These are phyloP conservation scores for Harmothoe impar DNA, from an alignment of 2,888 invertebrate genomes.

Conservation along the genomic window DNA sequence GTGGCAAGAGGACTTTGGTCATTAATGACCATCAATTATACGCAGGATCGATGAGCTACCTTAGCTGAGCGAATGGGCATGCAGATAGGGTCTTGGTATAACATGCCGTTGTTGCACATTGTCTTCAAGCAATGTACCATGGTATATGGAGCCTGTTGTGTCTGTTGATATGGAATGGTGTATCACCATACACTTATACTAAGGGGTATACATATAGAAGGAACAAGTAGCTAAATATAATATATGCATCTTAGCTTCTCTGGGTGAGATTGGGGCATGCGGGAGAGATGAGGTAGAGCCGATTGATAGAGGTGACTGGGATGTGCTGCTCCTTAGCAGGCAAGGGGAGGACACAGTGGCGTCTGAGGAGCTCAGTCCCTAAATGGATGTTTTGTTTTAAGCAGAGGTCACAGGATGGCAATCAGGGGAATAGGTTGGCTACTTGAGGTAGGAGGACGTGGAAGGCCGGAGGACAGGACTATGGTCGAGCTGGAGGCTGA, in stretches of 20 bases:
- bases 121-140: neutral
- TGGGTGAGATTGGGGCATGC: neutral
- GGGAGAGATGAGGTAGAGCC: neutral
- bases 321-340: neutral
- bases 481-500: neutral
- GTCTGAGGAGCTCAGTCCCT: no score
- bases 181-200: no score
- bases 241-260: no score
- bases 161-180: no score
- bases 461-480: neutral
- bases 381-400: no score
- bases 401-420: neutral
- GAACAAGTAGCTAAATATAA: no score
- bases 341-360: neutral
- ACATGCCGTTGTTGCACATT: neutral
- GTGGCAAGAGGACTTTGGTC: neutral
- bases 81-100: neutral
- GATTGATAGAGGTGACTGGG: neutral
- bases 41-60: neutral
- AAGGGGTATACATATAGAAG: no score
- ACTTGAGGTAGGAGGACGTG: neutral
- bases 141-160: no score
- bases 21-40: slow-evolving; percentile 51
- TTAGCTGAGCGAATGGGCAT: neutral
- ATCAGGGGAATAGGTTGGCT: neutral